These are phyloP conservation scores for Myotis pilosus DNA, from an alignment of 2,797 vertebrate genomes.

Conservation along the genomic window DNA sequence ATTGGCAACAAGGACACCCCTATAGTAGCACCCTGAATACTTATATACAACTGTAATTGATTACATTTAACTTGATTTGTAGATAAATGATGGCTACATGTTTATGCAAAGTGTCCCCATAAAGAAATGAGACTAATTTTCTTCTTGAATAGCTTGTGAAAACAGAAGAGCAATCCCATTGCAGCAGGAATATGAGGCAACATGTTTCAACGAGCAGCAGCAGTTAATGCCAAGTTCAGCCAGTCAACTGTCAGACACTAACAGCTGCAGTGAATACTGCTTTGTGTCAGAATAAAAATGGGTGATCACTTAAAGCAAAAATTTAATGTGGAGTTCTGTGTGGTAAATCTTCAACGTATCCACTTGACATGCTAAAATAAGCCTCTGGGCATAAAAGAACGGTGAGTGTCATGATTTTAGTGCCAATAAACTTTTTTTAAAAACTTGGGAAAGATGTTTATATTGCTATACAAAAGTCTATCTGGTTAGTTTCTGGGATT, in stretches of 20 bases:
- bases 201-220: constrained; percentile 8
- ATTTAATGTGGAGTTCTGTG: neutral
- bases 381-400: neutral
- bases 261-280: constrained; percentile 44
- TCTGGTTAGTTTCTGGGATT: neutral
- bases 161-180: constrained; percentile 36
- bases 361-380: neutral
- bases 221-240: constrained; percentile 18
- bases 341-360: neutral
- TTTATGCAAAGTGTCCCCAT: constrained; percentile 69
- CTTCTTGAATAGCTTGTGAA: constrained; percentile 69
- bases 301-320: constrained; percentile 47
- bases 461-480: neutral
- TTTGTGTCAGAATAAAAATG: constrained; percentile 50
- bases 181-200: neutral
- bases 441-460: neutral
- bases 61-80: constrained; percentile 66
- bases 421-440: neutral
- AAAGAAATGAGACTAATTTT: constrained; percentile 77
- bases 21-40: constrained; percentile 32
- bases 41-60: constrained; percentile 60
- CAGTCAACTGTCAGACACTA: constrained; percentile 37
- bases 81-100: constrained; percentile 61
- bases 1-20: constrained; percentile 44
- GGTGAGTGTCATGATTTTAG: neutral